Percentiles rank a stretch among this genome's conserved stretches.
Evolutionary conservation across 2,888 invertebrate species (phyloP).

Genomic region (Plagodis pulveraria): DNA sequence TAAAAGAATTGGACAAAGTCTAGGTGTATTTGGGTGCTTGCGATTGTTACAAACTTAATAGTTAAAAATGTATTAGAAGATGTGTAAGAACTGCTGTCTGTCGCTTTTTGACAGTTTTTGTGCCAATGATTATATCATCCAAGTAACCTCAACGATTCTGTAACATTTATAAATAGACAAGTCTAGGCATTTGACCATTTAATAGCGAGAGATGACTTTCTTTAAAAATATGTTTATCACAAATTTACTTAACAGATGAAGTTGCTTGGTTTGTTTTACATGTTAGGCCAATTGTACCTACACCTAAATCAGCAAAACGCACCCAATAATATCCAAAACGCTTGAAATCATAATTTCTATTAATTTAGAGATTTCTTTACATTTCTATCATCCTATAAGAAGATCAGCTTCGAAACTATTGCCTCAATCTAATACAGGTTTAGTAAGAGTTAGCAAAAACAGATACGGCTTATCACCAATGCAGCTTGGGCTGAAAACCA

Average conservation of each 20-base stretch:
- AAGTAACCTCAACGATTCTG: not conserved
- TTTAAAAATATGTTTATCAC: too few species aligned
- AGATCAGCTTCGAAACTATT: not conserved
- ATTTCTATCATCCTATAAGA: not conserved
- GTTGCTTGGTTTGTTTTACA: not conserved
- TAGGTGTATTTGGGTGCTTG: too few species aligned
- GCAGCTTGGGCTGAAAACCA: not conserved
- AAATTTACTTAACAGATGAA: not conserved
- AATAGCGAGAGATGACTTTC: too few species aligned
- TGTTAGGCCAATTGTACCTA: constrained; percentile 17
- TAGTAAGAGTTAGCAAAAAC: constrained; percentile 26
- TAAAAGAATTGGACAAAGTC: too few species aligned
- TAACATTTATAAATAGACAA: not conserved
- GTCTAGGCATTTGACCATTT: not conserved
- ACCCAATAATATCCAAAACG: constrained; percentile 7
- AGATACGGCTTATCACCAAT: constrained; percentile 6
- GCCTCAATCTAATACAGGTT: not conserved
- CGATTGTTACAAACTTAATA: too few species aligned
- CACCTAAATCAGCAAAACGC: constrained; percentile 16
- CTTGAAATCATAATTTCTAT: too few species aligned
- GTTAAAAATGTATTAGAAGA: too few species aligned
- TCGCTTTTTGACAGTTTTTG: constrained; percentile 19
- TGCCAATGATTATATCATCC: constrained; percentile 1
- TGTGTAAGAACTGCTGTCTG: constrained; percentile 9
- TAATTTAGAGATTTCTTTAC: not conserved